A percentile compares a stretch with the other conserved stretches of the same genome.
Conservation (phyloP, 2,113 vertebrate species). For the Mormoops blainvillei region DNA sequence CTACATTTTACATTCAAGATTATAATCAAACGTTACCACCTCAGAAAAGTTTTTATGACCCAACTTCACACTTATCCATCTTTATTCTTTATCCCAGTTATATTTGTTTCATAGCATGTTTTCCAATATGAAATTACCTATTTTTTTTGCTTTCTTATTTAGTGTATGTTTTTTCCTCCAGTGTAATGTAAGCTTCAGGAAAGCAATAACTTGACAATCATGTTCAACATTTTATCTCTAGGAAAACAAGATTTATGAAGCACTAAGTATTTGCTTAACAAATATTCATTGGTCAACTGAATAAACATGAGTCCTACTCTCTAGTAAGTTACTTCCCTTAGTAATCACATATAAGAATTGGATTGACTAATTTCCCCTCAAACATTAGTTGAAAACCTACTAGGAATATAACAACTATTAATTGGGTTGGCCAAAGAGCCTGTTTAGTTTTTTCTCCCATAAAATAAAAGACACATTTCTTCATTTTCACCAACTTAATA, state of each 20-base stretch:
- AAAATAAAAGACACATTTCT: no score
- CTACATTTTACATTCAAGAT: neutral
- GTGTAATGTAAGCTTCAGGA: neutral
- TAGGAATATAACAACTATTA: neutral
- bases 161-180: neutral
- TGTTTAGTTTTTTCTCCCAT: no score
- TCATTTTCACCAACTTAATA: no score
- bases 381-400: neutral
- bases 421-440: neutral
- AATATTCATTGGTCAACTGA: slow-evolving; percentile 1
- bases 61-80: neutral
- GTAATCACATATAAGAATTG: neutral
- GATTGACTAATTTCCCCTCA: neutral
- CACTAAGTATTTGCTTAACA: neutral
- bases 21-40: neutral
- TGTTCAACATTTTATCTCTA: neutral
- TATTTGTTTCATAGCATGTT: neutral
- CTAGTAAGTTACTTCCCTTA: neutral
- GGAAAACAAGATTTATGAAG: neutral
- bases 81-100: neutral
- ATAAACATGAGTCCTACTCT: neutral
- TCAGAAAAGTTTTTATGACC: neutral
- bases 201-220: neutral
- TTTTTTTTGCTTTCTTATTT: slow-evolving; percentile 1
- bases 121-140: neutral